phyloP scores from a whole-genome alignment of 2,888 invertebrate species.

The Hypena proboscidalis region DNA sequence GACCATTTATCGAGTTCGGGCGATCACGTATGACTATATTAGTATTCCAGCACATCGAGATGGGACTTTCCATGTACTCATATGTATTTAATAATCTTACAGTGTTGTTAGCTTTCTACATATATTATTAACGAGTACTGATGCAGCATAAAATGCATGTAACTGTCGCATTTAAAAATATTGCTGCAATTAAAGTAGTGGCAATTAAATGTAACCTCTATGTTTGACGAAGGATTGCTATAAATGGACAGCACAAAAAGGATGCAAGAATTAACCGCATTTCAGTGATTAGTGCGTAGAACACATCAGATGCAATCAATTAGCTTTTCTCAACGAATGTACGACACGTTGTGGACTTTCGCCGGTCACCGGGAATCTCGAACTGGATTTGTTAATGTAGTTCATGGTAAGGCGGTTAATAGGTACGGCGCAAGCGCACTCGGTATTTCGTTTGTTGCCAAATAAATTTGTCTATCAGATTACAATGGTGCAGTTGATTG shows the following conservation, averaged over 20 bases:
- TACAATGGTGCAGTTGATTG: background rate
- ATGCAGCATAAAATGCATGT: background rate
- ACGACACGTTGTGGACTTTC: conserved; percentile 34
- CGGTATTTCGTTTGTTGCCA: conserved; percentile 8
- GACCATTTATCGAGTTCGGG: background rate
- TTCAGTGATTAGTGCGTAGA: conserved; percentile 6
- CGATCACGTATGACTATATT: background rate
- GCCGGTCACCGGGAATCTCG: conserved; percentile 29
- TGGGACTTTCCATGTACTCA: conserved; percentile 1
- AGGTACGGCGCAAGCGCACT: conserved; percentile 20
- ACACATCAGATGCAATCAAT: conserved; percentile 21
- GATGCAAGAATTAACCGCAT: conserved; percentile 11
- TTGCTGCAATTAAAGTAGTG: too few species aligned
- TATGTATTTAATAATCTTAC: conserved; percentile 6
- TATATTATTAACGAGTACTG: background rate
- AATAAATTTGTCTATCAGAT: background rate
- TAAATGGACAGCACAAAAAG: too few species aligned
- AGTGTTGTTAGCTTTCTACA: conserved; percentile 1
- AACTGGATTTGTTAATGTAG: conserved; percentile 38
- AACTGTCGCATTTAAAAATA: background rate
- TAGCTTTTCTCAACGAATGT: conserved; percentile 24
- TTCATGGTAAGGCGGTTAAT: conserved; percentile 41
- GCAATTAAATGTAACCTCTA: background rate
- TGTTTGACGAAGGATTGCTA: too few species aligned
- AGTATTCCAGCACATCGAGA: conserved; percentile 2